phyloP scores from a whole-genome alignment of 2,113 vertebrate genomes.

The Strigops habroptila region DNA sequence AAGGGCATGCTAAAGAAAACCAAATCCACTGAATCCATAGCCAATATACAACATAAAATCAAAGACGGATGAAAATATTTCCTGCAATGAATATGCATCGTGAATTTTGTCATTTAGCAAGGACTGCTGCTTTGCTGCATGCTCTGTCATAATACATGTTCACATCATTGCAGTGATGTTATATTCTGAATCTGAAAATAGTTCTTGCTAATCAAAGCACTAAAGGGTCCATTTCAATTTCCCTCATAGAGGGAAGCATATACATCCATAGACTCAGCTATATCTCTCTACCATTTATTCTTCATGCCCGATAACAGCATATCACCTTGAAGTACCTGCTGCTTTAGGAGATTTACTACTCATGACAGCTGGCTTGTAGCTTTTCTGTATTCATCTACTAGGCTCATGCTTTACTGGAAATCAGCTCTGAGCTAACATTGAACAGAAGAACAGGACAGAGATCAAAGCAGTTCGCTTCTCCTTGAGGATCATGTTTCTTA shows the following conservation, averaged over 20 bases:
- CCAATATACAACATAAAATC: conserved; percentile 19
- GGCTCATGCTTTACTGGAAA: neutral
- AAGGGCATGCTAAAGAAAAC: conserved; percentile 23
- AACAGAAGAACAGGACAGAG: neutral
- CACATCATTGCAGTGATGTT: neutral
- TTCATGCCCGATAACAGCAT: neutral
- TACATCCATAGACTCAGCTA: neutral
- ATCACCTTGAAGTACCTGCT: neutral
- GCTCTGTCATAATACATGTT: neutral
- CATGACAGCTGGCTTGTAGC: neutral
- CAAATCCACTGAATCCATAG: conserved; percentile 14
- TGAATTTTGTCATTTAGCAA: neutral
- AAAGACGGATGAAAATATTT: conserved; percentile 37
- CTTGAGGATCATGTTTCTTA: conserved; percentile 7
- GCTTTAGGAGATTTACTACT: neutral
- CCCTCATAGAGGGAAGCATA: neutral
- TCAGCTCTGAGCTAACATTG: neutral
- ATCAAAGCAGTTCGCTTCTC: conserved; percentile 15
- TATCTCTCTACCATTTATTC: neutral
- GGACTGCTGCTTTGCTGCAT: neutral
- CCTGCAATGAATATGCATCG: conserved; percentile 22
- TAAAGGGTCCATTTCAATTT: neutral
- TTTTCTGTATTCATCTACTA: neutral
- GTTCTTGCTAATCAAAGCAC: neutral
- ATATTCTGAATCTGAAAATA: neutral